Evolutionary conservation across 2,888 invertebrate species (phyloP).

Genomic region (Caenorhabditis becei): DNA sequence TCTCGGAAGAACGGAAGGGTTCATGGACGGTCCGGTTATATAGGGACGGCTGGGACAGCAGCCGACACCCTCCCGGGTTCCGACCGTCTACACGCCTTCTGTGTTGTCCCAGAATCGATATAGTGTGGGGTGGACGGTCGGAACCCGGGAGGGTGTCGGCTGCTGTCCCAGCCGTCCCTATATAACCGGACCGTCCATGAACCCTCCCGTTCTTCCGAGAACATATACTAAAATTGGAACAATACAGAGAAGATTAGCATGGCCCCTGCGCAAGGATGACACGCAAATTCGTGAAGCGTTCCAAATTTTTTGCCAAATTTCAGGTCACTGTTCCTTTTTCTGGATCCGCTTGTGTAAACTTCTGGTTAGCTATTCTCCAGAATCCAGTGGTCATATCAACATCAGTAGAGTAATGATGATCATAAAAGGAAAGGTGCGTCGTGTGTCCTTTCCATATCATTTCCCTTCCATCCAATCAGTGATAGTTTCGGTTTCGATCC

Average conservation of each 20-base stretch:
- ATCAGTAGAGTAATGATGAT: not conserved
- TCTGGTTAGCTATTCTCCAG: too few species aligned
- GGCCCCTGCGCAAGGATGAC: conserved; percentile 94
- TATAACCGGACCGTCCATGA: too few species aligned
- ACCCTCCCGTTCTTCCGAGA: conserved; percentile 64
- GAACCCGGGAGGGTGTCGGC: too few species aligned
- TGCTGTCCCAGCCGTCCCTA: too few species aligned
- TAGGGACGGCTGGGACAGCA: too few species aligned
- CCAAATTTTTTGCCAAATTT: conserved; percentile 86
- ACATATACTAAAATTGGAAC: conserved; percentile 87
- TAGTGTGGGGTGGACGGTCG: too few species aligned
- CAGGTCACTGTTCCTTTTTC: too few species aligned
- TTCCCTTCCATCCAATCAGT: not conserved
- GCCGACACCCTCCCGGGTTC: too few species aligned
- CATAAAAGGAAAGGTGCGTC: not conserved
- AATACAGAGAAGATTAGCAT: conserved; percentile 95
- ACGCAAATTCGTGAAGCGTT: conserved; percentile 94
- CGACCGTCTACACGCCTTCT: too few species aligned
- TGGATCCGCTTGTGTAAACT: too few species aligned
- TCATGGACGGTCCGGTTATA: too few species aligned
- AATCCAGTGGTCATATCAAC: not conserved
- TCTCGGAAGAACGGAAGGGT: conserved; percentile 64
- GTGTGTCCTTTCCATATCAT: not conserved
- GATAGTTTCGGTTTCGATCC: not conserved
- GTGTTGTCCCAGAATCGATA: too few species aligned